Evolutionary conservation across 2,797 vertebrate species (phyloP).

Genomic region (Acipenser oxyrinchus): DNA sequence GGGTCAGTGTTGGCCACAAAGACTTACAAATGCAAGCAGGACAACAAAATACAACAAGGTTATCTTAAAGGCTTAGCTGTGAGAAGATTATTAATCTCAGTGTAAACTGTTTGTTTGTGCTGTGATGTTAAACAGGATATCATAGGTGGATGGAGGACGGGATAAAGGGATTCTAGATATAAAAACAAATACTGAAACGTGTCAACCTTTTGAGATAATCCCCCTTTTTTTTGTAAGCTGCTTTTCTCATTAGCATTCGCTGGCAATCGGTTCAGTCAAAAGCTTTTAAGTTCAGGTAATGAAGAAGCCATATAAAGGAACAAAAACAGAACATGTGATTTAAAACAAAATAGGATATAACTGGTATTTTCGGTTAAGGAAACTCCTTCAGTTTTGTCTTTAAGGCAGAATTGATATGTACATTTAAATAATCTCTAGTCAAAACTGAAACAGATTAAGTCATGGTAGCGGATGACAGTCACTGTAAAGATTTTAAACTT

Average conservation of each 20-base stretch:
- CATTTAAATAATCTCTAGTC: too few species aligned
- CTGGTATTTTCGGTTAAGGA: too few species aligned
- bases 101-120: not conserved
- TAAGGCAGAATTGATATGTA: too few species aligned
- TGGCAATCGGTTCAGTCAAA: not conserved
- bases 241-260: not conserved
- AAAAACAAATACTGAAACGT: not conserved
- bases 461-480: too few species aligned
- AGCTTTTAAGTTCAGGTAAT: too few species aligned
- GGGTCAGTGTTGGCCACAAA: not conserved
- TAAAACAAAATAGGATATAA: too few species aligned
- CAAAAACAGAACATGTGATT: too few species aligned
- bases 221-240: not conserved
- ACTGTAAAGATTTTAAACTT: not conserved
- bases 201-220: not conserved
- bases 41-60: not conserved
- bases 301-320: too few species aligned
- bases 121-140: not conserved
- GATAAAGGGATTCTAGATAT: not conserved
- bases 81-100: not conserved
- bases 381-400: too few species aligned
- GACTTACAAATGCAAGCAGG: not conserved
- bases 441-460: too few species aligned
- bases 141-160: not conserved
- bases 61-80: not conserved